Conservation (phyloP, 2,888 invertebrate genomes). For the Baccha elongata region DNA sequence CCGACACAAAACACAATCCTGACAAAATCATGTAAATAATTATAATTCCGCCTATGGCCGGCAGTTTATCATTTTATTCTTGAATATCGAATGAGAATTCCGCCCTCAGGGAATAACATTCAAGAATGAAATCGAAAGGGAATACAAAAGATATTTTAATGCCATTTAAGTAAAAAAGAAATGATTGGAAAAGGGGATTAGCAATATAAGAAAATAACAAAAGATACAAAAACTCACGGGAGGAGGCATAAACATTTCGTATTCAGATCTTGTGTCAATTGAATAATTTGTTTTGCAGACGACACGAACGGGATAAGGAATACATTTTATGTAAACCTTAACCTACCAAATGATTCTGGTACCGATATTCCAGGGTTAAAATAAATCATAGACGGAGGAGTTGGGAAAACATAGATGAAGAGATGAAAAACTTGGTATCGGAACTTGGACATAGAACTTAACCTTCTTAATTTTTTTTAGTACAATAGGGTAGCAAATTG, state of each 20-base stretch:
- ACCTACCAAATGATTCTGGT: slow-evolving; percentile 3
- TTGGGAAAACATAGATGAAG: neutral
- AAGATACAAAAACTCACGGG: slow-evolving; percentile 11
- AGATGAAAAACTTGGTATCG: neutral
- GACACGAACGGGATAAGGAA: slow-evolving; percentile 28
- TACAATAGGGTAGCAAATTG: no score
- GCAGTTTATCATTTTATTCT: slow-evolving; percentile 31
- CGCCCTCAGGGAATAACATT: slow-evolving; percentile 6
- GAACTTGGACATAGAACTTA: neutral
- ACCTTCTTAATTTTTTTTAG: neutral
- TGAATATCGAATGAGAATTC: slow-evolving; percentile 22
- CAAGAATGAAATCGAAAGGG: slow-evolving; percentile 47
- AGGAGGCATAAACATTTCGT: slow-evolving; percentile 39
- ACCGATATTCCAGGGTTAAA: neutral
- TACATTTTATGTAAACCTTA: slow-evolving; percentile 21
- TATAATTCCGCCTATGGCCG: slow-evolving; percentile 17
- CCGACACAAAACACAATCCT: slow-evolving; percentile 52
- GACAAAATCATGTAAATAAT: slow-evolving; percentile 54
- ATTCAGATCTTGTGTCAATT: slow-evolving; percentile 65
- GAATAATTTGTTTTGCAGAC: slow-evolving; percentile 57
- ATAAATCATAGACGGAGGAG: neutral
- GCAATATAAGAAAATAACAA: neutral
- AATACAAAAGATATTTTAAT: slow-evolving; percentile 43
- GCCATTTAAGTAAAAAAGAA: slow-evolving; percentile 14
- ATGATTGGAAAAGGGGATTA: neutral